phyloP scores from a whole-genome alignment of 2,888 invertebrate genomes.

The Meta bourneti region DNA sequence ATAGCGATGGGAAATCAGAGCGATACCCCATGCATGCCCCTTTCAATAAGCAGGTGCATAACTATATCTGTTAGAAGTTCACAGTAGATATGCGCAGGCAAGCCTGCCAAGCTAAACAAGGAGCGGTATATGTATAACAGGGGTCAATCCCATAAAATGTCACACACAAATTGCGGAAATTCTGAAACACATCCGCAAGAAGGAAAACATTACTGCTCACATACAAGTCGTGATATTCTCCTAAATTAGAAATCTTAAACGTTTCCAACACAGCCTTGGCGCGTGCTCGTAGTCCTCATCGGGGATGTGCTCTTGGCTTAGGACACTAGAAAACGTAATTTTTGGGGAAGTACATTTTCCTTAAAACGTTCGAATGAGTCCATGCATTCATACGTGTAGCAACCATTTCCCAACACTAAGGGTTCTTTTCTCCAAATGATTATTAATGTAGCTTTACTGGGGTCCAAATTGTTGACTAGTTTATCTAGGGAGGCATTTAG shows the following conservation, averaged over 20 bases:
- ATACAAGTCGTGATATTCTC: conserved; percentile 78
- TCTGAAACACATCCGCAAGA: conserved; percentile 78
- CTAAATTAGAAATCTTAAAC: conserved; percentile 73
- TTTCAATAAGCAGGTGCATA: conserved; percentile 74
- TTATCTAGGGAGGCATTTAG: not conserved
- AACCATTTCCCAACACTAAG: not conserved
- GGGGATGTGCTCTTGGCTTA: not conserved
- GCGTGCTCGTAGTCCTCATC: conserved; percentile 26
- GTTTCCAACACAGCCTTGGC: conserved; percentile 14
- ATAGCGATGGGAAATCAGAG: conserved; percentile 45
- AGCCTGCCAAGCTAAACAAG: conserved; percentile 75
- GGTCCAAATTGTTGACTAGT: too few relatives aligned
- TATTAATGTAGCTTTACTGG: not conserved
- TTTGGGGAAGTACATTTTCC: not conserved
- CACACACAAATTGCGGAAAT: conserved; percentile 78
- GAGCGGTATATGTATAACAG: conserved; percentile 75
- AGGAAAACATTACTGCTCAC: conserved; percentile 76
- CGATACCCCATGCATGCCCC: conserved; percentile 67
- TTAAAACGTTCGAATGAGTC: not conserved
- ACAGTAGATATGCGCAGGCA: conserved; percentile 71
- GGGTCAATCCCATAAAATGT: conserved; percentile 78
- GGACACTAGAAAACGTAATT: not conserved
- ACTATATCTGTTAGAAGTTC: conserved; percentile 78
- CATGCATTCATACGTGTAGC: not conserved
- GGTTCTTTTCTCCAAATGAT: not conserved